A percentile compares a stretch with the other conserved stretches of the same genome.
Evolutionary conservation across 2,113 vertebrate species (phyloP).

Genomic region (Prochilodus magdalenae): DNA sequence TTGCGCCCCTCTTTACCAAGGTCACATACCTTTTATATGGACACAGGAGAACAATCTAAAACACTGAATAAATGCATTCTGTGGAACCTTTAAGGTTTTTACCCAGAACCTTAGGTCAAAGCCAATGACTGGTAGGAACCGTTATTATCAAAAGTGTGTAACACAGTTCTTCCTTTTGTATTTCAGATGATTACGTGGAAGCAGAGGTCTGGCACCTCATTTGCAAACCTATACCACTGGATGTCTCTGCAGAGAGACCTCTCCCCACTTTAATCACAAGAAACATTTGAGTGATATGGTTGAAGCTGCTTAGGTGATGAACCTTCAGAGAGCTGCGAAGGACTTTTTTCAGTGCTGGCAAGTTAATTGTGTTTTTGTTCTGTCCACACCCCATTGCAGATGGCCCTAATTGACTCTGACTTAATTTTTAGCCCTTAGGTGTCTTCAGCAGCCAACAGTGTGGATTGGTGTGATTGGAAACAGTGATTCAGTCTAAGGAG

Average conservation of each 20-base stretch:
- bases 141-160: background rate
- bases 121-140: background rate
- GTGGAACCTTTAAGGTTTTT: background rate
- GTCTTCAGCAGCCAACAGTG: constrained; percentile 5
- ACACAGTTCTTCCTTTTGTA: background rate
- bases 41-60: too few species aligned
- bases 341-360: background rate
- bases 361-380: constrained; percentile 1
- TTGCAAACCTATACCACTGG: background rate
- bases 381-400: constrained; percentile 23
- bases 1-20: too few species aligned
- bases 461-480: constrained; percentile 37
- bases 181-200: constrained; percentile 4
- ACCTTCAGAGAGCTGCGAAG: background rate
- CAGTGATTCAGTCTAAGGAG: constrained; percentile 46
- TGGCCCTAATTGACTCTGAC: constrained; percentile 28
- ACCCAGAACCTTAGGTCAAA: background rate
- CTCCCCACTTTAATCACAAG: constrained; percentile 16
- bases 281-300: background rate
- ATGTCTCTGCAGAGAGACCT: background rate
- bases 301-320: constrained; percentile 4
- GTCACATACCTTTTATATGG: too few species aligned
- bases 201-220: background rate
- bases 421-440: constrained; percentile 33
- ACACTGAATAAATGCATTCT: too few species aligned